phyloP scores from a whole-genome alignment of 2,113 vertebrate species.

The Motacilla tschutschensis region DNA sequence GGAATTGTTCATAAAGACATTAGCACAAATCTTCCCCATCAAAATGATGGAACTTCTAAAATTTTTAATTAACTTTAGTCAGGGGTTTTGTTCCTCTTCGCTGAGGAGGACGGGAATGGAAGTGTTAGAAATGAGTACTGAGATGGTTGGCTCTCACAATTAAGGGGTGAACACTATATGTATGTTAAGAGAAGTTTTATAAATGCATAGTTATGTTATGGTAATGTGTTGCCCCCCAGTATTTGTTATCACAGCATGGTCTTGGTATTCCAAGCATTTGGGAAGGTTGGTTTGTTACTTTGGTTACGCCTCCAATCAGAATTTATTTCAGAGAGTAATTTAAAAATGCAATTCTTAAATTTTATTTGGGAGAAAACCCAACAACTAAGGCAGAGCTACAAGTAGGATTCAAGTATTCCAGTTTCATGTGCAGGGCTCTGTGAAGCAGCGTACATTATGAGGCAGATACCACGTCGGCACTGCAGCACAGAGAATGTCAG shows the following conservation, averaged over 20 bases:
- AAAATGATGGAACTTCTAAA: background rate
- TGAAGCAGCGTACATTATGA: background rate
- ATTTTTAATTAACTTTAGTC: background rate
- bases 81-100: rapidly evolving
- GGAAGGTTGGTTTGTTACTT: no score
- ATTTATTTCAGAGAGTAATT: background rate
- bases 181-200: no score
- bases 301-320: no score
- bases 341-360: background rate
- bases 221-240: no score
- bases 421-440: background rate
- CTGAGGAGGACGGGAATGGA: background rate
- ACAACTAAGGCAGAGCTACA: background rate
- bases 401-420: background rate
- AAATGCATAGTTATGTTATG: no score
- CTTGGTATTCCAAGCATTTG: no score
- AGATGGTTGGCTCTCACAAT: no score
- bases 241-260: no score
- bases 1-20: background rate
- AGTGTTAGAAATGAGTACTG: no score
- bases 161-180: no score
- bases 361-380: background rate
- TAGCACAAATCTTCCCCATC: background rate
- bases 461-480: rapidly evolving
- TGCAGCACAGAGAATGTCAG: background rate